Percentiles rank a stretch among this genome's conserved stretches.
Conservation (phyloP, 2,113 vertebrate genomes). For the Poeciliopsis turrubarensis region DNA sequence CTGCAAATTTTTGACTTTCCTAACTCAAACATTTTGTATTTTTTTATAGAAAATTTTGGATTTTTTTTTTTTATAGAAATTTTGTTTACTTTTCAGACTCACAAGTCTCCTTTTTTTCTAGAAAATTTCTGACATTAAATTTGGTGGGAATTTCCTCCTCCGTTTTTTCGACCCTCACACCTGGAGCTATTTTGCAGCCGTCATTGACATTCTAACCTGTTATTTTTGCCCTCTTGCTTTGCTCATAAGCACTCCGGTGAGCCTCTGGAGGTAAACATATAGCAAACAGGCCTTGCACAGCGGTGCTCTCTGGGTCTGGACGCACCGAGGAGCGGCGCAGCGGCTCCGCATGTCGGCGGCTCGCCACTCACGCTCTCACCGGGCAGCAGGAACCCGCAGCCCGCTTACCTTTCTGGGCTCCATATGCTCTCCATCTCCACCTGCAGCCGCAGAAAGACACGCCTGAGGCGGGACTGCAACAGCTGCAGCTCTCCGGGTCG, state of each 20-base stretch:
- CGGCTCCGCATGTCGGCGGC: constrained; percentile 17
- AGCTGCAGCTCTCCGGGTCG: constrained; percentile 26
- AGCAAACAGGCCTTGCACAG: neutral
- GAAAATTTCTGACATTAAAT: too few relatives aligned
- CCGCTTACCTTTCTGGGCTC: constrained; percentile 76
- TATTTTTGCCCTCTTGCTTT: neutral
- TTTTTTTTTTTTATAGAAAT: too few relatives aligned
- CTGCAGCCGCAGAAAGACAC: constrained; percentile 56
- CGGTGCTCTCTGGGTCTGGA: neutral
- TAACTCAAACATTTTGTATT: accelerated
- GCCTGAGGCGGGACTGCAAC: constrained; percentile 12
- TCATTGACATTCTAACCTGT: too few relatives aligned
- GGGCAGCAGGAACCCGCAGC: constrained; percentile 39
- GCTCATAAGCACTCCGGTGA: neutral
- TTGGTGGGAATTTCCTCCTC: too few relatives aligned
- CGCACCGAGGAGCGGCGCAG: neutral
- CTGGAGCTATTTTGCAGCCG: too few relatives aligned
- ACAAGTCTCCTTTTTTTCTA: too few relatives aligned
- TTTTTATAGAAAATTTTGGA: too few relatives aligned
- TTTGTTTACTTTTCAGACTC: too few relatives aligned
- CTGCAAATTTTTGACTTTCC: too few relatives aligned
- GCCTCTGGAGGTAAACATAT: neutral
- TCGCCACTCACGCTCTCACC: constrained; percentile 37
- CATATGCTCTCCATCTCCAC: constrained; percentile 69
- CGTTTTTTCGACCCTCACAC: too few relatives aligned